Conservation (phyloP, 37 sponge, comb jelly and placozoan genomes). For the Ianthella basta region DNA sequence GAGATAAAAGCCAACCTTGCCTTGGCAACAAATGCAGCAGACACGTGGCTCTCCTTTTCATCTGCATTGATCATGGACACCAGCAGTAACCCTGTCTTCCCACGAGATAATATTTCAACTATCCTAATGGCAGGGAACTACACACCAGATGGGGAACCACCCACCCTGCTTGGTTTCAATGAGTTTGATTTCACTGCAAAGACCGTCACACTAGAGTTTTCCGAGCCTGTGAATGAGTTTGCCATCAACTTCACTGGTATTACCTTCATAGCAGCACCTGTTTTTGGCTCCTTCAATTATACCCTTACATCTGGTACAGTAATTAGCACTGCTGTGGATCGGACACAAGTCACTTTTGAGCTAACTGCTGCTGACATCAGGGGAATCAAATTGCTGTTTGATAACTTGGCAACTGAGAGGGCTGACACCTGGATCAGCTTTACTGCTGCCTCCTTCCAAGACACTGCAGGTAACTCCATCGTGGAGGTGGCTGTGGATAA, state of each 20-base stretch:
- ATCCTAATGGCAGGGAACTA: constrained; percentile 53
- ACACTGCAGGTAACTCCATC: constrained; percentile 74
- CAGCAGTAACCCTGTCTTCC: constrained; percentile 33
- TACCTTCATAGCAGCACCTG: constrained; percentile 41
- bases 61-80: constrained; percentile 65
- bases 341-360: constrained; percentile 55
- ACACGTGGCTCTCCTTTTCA: constrained; percentile 70
- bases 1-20: constrained; percentile 65
- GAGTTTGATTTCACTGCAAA: constrained; percentile 78
- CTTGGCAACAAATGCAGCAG: constrained; percentile 55
- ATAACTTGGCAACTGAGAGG: constrained; percentile 54
- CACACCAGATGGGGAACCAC: constrained; percentile 65
- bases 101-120: constrained; percentile 28
- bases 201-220: constrained; percentile 60
- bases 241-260: constrained; percentile 72
- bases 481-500: background rate
- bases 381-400: constrained; percentile 67
- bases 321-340: constrained; percentile 26
- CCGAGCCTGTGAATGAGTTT: constrained; percentile 80
- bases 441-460: constrained; percentile 48
- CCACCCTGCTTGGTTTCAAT: constrained; percentile 50
- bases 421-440: constrained; percentile 60
- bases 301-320: constrained; percentile 62
- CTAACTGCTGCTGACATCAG: constrained; percentile 77
- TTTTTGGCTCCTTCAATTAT: constrained; percentile 39